A percentile compares a stretch with the other conserved stretches of the same genome.
Conservation (phyloP, 2,888 invertebrate species). For the Epinotia bilunana region DNA sequence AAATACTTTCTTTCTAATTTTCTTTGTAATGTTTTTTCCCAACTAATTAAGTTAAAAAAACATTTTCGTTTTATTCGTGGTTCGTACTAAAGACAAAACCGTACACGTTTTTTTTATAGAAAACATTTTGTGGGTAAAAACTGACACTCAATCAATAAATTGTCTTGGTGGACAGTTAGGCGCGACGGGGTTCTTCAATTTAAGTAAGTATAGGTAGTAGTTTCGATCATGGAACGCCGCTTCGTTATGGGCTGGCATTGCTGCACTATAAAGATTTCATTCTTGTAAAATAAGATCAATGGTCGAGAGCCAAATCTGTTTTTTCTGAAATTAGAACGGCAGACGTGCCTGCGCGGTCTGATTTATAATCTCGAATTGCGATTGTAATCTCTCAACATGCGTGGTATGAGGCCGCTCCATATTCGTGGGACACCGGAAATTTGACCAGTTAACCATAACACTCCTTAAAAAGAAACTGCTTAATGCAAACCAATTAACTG, state of each 20-base stretch:
- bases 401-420: conserved; percentile 24
- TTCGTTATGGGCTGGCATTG: neutral
- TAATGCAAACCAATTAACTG: conserved; percentile 28
- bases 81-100: too few species aligned
- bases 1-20: too few species aligned
- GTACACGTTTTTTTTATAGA: neutral
- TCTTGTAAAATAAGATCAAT: conserved; percentile 16
- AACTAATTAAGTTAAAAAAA: too few species aligned
- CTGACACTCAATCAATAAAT: neutral
- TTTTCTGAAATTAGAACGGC: conserved; percentile 13
- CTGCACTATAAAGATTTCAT: conserved; percentile 3
- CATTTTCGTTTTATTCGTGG: too few species aligned
- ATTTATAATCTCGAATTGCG: conserved; percentile 8
- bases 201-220: neutral
- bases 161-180: conserved; percentile 1
- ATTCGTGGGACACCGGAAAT: conserved; percentile 42
- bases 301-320: conserved; percentile 16
- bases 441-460: conserved; percentile 35
- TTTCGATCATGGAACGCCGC: conserved; percentile 10
- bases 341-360: neutral
- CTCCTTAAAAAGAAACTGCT: conserved; percentile 37
- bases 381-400: conserved; percentile 24
- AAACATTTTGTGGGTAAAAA: neutral
- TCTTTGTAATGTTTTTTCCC: too few species aligned
- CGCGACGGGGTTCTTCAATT: conserved; percentile 5